Conservation (phyloP, 2,888 invertebrate genomes). For the Microplitis deprimator region DNA sequence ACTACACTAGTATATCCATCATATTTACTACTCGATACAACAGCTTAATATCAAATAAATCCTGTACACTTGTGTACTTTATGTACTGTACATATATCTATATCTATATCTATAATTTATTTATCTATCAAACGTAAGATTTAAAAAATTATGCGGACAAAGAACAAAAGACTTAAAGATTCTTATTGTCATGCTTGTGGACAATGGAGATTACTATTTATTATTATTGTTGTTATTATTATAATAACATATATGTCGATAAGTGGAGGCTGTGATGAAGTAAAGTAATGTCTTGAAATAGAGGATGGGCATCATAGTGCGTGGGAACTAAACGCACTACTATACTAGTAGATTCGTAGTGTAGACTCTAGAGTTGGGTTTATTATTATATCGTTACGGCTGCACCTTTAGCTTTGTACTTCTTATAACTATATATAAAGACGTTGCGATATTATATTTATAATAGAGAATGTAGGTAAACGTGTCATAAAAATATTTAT, state of each 20-base stretch:
- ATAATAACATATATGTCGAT: constrained; percentile 1
- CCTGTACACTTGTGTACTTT: too few species aligned
- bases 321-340: not conserved
- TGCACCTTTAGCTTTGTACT: constrained; percentile 15
- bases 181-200: not conserved
- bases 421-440: not conserved
- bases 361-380: not conserved
- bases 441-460: constrained; percentile 10
- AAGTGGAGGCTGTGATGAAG: not conserved
- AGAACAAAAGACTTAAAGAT: not conserved
- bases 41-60: too few species aligned
- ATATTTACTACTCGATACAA: too few species aligned
- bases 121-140: too few species aligned
- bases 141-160: not conserved
- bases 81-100: too few species aligned
- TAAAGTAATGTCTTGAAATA: not conserved
- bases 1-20: not conserved
- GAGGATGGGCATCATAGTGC: not conserved
- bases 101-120: too few species aligned
- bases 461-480: constrained; percentile 54
- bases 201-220: not conserved
- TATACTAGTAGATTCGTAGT: not conserved
- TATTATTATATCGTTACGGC: constrained; percentile 28
- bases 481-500: constrained; percentile 50
- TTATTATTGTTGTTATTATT: not conserved